Percentiles rank a stretch among this genome's conserved stretches.
phyloP scores from a whole-genome alignment of 2,797 vertebrate genomes.

The Podargus strigoides region DNA sequence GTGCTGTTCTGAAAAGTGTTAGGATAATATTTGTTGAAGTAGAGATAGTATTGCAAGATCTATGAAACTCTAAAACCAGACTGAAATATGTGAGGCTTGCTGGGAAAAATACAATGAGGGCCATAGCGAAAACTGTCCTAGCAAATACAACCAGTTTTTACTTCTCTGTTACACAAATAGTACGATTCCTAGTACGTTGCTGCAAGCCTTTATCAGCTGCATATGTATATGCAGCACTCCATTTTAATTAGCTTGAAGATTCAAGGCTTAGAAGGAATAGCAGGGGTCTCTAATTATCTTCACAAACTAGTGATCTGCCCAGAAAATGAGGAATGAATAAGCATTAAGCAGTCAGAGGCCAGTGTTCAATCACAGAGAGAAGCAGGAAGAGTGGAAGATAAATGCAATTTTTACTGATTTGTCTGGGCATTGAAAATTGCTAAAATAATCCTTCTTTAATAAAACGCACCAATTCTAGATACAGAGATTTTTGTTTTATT shows the following conservation, averaged over 20 bases:
- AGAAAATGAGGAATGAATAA: slow-evolving; percentile 67
- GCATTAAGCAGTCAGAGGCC: slow-evolving; percentile 59
- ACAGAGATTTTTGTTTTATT: neutral
- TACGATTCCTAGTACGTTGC: neutral
- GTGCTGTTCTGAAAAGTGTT: neutral
- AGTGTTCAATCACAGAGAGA: slow-evolving; percentile 58
- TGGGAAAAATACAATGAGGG: neutral
- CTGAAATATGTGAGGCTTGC: neutral
- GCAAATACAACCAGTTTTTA: neutral
- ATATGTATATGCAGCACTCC: slow-evolving; percentile 19
- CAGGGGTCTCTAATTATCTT: slow-evolving; percentile 69
- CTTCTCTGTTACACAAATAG: neutral
- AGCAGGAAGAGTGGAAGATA: slow-evolving; percentile 30
- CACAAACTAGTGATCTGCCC: slow-evolving; percentile 64
- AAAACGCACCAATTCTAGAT: neutral
- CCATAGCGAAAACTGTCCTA: neutral
- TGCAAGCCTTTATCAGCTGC: slow-evolving; percentile 31
- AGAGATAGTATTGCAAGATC: neutral
- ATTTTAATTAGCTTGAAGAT: slow-evolving; percentile 73
- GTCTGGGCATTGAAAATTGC: neutral
- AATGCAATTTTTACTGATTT: slow-evolving; percentile 19
- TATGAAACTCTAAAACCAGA: neutral
- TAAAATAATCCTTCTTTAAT: slow-evolving; percentile 23
- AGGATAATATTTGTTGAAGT: neutral
- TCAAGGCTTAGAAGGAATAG: slow-evolving; percentile 60